These are phyloP conservation scores for Marronus borbonicus DNA, from an alignment of 2,888 invertebrate genomes.

Conservation along the genomic window DNA sequence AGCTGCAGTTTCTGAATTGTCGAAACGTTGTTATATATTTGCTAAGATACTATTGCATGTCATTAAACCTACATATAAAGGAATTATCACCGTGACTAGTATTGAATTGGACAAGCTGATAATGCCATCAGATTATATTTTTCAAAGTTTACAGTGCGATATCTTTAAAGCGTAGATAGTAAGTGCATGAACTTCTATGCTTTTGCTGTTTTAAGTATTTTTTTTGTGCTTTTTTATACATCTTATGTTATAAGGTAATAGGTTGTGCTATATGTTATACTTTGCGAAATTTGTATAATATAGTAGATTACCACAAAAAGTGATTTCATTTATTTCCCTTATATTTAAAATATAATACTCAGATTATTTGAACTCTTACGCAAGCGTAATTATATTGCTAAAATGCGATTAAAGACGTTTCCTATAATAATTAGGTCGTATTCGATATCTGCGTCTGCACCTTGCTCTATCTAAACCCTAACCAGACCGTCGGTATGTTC, in stretches of 20 bases:
- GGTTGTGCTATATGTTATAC: too few relatives aligned
- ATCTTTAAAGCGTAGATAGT: background rate
- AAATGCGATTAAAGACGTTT: too few relatives aligned
- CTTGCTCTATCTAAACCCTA: too few relatives aligned
- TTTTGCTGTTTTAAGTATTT: background rate
- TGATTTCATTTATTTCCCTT: too few relatives aligned
- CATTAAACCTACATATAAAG: conserved; percentile 34
- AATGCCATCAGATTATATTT: conserved; percentile 49
- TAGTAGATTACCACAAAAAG: too few relatives aligned
- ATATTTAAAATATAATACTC: too few relatives aligned
- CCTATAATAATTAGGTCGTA: too few relatives aligned
- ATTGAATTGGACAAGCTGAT: conserved; percentile 33
- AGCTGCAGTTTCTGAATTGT: conserved; percentile 51
- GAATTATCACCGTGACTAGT: conserved; percentile 29
- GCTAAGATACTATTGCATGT: conserved; percentile 21
- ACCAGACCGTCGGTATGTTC: too few relatives aligned
- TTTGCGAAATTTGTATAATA: too few relatives aligned
- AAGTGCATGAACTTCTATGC: background rate
- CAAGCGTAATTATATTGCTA: background rate
- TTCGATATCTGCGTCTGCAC: too few relatives aligned
- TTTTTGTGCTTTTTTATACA: conserved; percentile 4
- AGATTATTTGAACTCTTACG: too few relatives aligned
- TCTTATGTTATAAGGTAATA: background rate
- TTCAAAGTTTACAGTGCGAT: background rate
- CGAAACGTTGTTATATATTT: conserved; percentile 46